Percentiles rank a stretch among this genome's conserved stretches.
These are phyloP conservation scores for Morelia viridis DNA, from an alignment of 2,797 vertebrate species.

Conservation along the genomic window DNA sequence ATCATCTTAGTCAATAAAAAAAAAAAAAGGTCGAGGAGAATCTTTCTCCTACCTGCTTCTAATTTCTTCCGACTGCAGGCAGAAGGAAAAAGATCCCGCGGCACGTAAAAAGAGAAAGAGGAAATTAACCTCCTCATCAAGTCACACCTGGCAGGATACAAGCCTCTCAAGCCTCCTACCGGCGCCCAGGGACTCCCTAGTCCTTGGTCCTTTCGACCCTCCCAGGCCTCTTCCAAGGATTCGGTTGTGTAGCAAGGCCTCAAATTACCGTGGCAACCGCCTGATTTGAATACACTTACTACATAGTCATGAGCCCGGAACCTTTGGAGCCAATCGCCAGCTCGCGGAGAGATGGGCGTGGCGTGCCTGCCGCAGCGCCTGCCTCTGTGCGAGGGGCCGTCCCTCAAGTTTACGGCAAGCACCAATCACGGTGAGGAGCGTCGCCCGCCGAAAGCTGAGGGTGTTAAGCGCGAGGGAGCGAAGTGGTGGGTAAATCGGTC, in stretches of 20 bases:
- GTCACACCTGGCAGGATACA: not conserved
- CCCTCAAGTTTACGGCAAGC: not conserved
- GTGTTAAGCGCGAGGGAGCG: not conserved
- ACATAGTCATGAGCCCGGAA: not conserved
- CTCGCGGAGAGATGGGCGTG: not conserved
- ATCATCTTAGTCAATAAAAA: rapidly evolving
- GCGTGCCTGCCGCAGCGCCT: too few species aligned
- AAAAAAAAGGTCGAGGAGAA: not conserved
- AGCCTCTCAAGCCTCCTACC: not conserved
- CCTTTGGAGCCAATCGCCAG: not conserved
- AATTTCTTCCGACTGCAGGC: not conserved
- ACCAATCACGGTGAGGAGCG: not conserved
- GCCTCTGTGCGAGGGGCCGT: not conserved
- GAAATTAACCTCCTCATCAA: too few species aligned
- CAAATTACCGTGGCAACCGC: conserved; percentile 12
- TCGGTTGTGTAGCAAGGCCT: not conserved
- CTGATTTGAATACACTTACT: not conserved
- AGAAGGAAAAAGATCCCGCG: too few species aligned
- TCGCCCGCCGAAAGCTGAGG: not conserved
- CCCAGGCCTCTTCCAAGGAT: not conserved
- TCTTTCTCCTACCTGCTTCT: not conserved
- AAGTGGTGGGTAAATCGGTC: not conserved
- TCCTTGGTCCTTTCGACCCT: not conserved
- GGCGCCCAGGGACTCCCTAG: not conserved
- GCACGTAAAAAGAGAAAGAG: not conserved